phyloP scores from a whole-genome alignment of 2,797 vertebrate genomes.

The Gouania willdenowi region DNA sequence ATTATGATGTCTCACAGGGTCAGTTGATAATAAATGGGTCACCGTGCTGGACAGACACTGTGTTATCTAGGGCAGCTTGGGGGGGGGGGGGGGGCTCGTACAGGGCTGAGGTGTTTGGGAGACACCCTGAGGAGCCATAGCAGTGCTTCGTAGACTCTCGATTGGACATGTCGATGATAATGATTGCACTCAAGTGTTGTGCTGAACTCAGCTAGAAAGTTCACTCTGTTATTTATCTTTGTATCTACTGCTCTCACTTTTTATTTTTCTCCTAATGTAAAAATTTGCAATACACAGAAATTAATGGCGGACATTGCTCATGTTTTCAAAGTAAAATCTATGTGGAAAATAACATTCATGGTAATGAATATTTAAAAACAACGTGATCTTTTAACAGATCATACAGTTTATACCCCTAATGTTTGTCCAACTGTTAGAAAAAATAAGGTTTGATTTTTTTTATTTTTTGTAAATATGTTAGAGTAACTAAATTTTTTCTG shows the following conservation, averaged over 20 bases:
- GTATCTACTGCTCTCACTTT: neutral
- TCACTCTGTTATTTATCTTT: neutral
- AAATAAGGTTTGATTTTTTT: too few relatives aligned
- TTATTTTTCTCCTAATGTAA: neutral
- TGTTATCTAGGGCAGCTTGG: constrained; percentile 55
- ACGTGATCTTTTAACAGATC: too few relatives aligned
- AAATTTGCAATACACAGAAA: too few relatives aligned
- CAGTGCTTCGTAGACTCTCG: constrained; percentile 10
- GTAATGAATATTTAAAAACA: too few relatives aligned
- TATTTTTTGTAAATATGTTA: too few relatives aligned
- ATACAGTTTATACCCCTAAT: too few relatives aligned
- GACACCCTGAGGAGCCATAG: constrained; percentile 6
- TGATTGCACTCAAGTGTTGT: constrained; percentile 11
- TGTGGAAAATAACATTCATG: too few relatives aligned
- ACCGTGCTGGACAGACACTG: constrained; percentile 44
- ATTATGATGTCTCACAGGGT: constrained; percentile 34
- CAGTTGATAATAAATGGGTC: constrained; percentile 50
- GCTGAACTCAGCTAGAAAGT: neutral
- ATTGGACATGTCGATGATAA: constrained; percentile 2
- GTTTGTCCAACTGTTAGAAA: too few relatives aligned
- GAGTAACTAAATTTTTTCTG: too few relatives aligned
- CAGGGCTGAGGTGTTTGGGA: constrained; percentile 28
- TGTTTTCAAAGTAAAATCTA: too few relatives aligned
- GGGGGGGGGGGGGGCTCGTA: constrained; percentile 12
- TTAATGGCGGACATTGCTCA: too few relatives aligned